These are phyloP conservation scores for Adoxophyes honmai DNA, from an alignment of 1,140 invertebrate genomes.

Conservation along the genomic window DNA sequence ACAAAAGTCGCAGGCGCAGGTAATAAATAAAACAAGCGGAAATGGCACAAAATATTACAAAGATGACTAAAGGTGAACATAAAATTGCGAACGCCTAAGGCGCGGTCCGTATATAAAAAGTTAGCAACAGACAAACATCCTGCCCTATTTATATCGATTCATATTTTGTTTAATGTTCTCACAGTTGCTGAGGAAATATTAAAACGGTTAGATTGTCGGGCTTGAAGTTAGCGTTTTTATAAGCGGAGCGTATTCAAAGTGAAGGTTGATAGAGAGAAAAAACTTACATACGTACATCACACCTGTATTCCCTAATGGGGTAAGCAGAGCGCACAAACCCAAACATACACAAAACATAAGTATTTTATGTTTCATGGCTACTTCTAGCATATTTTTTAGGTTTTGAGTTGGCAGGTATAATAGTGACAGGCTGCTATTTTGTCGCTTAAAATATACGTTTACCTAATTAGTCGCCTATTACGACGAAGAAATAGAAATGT, in stretches of 20 bases:
- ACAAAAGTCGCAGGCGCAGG: neutral
- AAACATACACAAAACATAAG: no score
- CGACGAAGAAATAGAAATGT: no score
- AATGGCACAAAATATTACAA: conserved; percentile 19
- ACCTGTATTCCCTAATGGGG: no score
- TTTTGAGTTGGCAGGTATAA: no score
- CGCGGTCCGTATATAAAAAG: conserved; percentile 18
- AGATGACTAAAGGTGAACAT: neutral
- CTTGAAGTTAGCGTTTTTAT: neutral
- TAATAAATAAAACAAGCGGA: neutral
- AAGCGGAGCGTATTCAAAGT: neutral
- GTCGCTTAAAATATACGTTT: no score
- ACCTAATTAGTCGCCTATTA: no score
- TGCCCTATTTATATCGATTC: conserved; percentile 26
- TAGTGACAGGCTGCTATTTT: no score
- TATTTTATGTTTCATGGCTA: no score
- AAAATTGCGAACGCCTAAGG: conserved; percentile 22
- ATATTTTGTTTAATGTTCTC: conserved; percentile 39
- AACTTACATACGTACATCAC: no score
- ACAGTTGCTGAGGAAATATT: conserved; percentile 18
- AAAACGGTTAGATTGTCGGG: conserved; percentile 12
- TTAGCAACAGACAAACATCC: conserved; percentile 31
- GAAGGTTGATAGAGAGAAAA: no score
- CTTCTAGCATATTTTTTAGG: no score
- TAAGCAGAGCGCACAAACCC: no score